phyloP scores from a whole-genome alignment of 2,888 invertebrate species.

The Xanthorhoe spadicearia region DNA sequence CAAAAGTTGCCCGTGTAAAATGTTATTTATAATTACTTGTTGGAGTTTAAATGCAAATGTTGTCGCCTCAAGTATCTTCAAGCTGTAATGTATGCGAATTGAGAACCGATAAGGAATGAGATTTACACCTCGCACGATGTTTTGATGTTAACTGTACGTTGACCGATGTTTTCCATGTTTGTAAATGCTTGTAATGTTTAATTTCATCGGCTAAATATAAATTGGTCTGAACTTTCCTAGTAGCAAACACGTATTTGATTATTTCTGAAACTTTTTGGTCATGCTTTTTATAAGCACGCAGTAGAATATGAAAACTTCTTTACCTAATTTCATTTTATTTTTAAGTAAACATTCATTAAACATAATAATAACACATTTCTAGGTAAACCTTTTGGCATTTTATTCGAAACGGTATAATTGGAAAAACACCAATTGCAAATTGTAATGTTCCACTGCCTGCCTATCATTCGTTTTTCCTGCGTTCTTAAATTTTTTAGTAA shows the following conservation, averaged over 20 bases:
- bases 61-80: constrained; percentile 71
- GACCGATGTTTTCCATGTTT: constrained; percentile 48
- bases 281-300: too few species aligned
- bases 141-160: constrained; percentile 65
- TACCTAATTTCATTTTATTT: too few species aligned
- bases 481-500: constrained; percentile 5
- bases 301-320: too few species aligned
- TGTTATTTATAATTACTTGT: constrained; percentile 71
- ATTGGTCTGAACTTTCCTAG: too few species aligned
- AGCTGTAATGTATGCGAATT: constrained; percentile 66
- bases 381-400: too few species aligned
- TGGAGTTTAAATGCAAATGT: constrained; percentile 80
- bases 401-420: not conserved
- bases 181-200: not conserved
- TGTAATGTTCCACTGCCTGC: constrained; percentile 1
- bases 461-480: constrained; percentile 1
- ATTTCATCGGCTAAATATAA: too few species aligned
- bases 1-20: constrained; percentile 1
- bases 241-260: too few species aligned
- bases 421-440: not conserved
- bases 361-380: too few species aligned
- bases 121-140: constrained; percentile 76
- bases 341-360: too few species aligned
- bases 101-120: constrained; percentile 73
- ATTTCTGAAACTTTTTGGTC: too few species aligned